phyloP scores from a whole-genome alignment of 2,113 vertebrate species.

The Takifugu bimaculatus region DNA sequence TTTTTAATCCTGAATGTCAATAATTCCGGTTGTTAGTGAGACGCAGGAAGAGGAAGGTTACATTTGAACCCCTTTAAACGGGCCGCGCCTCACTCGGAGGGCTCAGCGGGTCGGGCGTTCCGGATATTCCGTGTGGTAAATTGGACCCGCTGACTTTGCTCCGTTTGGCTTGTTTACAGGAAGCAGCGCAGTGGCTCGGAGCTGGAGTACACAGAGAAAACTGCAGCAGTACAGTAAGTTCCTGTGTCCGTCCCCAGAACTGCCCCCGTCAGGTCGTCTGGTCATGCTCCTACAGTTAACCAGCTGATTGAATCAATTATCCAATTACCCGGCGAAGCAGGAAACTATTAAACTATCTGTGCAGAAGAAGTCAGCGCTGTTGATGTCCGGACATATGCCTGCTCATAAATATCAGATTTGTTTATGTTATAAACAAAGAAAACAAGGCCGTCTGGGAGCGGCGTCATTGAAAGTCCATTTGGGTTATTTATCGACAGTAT shows the following conservation, averaged over 20 bases:
- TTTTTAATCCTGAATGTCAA: constrained; percentile 32
- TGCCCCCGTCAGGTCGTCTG: constrained; percentile 16
- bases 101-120: too few relatives aligned
- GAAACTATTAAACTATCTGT: constrained; percentile 30
- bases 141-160: constrained; percentile 38
- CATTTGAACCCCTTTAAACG: constrained; percentile 38
- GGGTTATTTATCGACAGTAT: too few relatives aligned
- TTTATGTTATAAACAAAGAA: too few relatives aligned
- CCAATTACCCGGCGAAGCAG: constrained; percentile 50
- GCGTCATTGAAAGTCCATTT: too few relatives aligned
- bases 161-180: constrained; percentile 72
- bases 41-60: constrained; percentile 52
- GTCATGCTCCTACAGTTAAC: constrained; percentile 51
- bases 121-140: neutral
- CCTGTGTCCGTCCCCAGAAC: constrained; percentile 29
- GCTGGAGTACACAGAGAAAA: constrained; percentile 96
- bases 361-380: constrained; percentile 4
- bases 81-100: too few relatives aligned
- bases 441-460: too few relatives aligned
- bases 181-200: constrained; percentile 89
- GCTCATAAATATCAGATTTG: too few relatives aligned
- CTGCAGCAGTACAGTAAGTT: constrained; percentile 96
- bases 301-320: constrained; percentile 60
- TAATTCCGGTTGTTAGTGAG: constrained; percentile 49
- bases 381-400: too few relatives aligned